phyloP scores from a whole-genome alignment of 2,113 vertebrate species.

The Conger conger region DNA sequence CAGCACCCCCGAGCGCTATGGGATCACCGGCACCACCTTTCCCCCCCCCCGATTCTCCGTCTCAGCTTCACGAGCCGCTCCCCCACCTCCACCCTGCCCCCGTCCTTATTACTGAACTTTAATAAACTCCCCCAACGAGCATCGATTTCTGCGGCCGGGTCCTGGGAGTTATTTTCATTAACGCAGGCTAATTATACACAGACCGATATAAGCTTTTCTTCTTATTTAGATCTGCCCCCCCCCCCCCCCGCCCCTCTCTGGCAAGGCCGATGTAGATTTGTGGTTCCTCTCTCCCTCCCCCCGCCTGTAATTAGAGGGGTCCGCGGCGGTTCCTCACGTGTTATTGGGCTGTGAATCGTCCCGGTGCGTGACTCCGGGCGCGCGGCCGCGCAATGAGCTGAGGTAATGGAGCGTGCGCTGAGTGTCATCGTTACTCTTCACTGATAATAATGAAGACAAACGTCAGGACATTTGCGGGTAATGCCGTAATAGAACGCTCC shows the following conservation, averaged over 20 bases:
- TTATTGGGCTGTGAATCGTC: not conserved
- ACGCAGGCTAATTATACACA: not conserved
- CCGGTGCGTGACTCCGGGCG: conserved; percentile 35
- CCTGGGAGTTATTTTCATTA: conserved; percentile 19
- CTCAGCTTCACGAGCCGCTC: not conserved
- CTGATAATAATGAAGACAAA: conserved; percentile 44
- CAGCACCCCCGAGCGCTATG: no score
- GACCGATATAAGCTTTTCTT: not conserved
- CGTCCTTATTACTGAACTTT: conserved; percentile 12
- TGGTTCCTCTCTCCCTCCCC: not conserved
- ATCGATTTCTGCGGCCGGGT: conserved; percentile 16
- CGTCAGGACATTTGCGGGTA: conserved; percentile 34
- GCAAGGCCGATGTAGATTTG: not conserved
- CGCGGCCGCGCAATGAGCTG: conserved; percentile 33
- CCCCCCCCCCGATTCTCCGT: not conserved
- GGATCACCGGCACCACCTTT: not conserved
- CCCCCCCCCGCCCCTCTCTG: not conserved
- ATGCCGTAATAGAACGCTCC: conserved; percentile 15
- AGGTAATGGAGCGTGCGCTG: conserved; percentile 33
- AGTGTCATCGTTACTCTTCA: conserved; percentile 29
- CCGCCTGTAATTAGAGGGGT: conserved; percentile 13
- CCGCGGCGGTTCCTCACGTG: conserved; percentile 5
- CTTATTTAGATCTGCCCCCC: not conserved
- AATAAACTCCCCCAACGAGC: not conserved
- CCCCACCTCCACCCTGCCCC: not conserved